Base-by-base conservation (phyloP, 2,888 invertebrate genomes). In the Noctua fimbriata region DNA sequence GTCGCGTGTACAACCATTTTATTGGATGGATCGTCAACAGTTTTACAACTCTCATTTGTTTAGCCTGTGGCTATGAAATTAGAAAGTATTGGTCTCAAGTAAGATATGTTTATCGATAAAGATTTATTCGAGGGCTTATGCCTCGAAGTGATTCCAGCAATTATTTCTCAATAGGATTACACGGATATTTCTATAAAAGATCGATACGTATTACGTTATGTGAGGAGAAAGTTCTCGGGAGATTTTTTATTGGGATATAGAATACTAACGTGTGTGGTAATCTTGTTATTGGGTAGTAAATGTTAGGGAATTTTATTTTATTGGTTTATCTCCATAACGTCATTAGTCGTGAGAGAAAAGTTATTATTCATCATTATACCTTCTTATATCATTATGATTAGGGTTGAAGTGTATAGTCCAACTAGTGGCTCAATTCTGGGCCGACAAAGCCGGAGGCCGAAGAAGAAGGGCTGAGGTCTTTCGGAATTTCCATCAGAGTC, bases 41-140 rank as follows among this genome's bases (percentile, higher is more conserved):
- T 93, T 93, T 93, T 94, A 94, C 92, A 92, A 92, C 92, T 92
- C 92, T 93, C 94, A 93, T 95, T 94, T 94, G 92, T 93, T 94
- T 94, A 90, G 96, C 96, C 95, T 89, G 92, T 86, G 92, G 96
- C 94, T 91, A 94, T 92, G 92, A 95, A 96, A 96, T 96, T 96
- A 96, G 96, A 97, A 97, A 96, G 96, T 95, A 88, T 89, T 76
- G 84, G 78, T 84, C 90, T 88, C 36, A 63, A 65, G 89, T 89
- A 84, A 92, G 89, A 91, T 92, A 92, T 87, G 89, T 92, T 92
- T 92, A 92, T 93, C 93, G 92, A 94, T 95, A 94, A 92, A 95
- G 94, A 96, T 95, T 95, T 96, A 95, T 94, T 93, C 91, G 92
- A 92, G 89, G 92, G 91, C 91, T 92, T 92, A 89, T 90, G 89